Percentiles rank a stretch among this genome's conserved stretches.
phyloP scores from a whole-genome alignment of 2,113 vertebrate genomes.

The Lycocorax pyrrhopterus region DNA sequence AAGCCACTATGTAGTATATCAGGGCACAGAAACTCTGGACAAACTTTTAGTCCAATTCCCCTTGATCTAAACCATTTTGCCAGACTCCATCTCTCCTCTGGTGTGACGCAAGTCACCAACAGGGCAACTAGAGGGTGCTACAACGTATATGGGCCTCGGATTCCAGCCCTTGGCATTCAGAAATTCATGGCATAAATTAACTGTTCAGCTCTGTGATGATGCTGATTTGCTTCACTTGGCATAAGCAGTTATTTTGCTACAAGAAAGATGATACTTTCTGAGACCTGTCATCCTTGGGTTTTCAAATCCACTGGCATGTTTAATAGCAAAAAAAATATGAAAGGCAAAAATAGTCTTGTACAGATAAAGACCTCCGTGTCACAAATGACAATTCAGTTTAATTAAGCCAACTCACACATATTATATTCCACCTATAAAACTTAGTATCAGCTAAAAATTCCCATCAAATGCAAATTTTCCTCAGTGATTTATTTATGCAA shows the following conservation, averaged over 20 bases:
- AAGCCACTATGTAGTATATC: background rate
- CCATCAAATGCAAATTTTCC: constrained; percentile 52
- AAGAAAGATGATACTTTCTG: background rate
- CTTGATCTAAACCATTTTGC: background rate
- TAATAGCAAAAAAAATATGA: constrained; percentile 1
- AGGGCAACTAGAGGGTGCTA: constrained; percentile 29
- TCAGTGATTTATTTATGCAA: constrained; percentile 47
- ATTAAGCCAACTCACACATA: constrained; percentile 18
- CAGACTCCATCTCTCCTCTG: background rate
- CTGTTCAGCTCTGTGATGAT: background rate
- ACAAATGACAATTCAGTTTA: constrained; percentile 21
- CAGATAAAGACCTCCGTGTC: background rate
- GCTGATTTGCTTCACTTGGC: background rate
- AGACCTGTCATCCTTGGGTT: background rate
- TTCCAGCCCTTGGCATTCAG: background rate
- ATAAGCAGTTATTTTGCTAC: background rate
- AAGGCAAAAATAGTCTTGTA: background rate
- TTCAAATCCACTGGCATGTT: constrained; percentile 18
- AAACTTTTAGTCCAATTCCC: background rate
- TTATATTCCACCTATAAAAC: constrained; percentile 9
- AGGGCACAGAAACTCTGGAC: background rate
- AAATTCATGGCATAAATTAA: constrained; percentile 43
- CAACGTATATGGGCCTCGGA: background rate
- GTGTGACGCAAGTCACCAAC: background rate
- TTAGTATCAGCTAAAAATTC: constrained; percentile 44